Evolutionary conservation across 2,797 vertebrate species (phyloP).

Genomic region (Enteromius fasciolatus): DNA sequence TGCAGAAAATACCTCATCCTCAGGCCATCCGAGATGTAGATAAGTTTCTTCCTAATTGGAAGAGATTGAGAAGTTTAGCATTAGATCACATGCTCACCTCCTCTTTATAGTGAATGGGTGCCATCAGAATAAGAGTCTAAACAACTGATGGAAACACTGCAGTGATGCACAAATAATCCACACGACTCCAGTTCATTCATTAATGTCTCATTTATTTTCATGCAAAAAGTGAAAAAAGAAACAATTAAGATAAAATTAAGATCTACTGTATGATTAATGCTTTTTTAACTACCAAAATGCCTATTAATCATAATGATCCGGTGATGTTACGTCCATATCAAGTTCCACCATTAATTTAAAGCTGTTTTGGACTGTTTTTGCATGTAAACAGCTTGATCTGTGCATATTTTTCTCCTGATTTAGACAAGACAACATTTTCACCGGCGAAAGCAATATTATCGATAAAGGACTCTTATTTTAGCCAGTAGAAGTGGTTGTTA

Average conservation of each 20-base stretch:
- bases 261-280: not conserved
- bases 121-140: not conserved
- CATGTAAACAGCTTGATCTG: not conserved
- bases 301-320: not conserved
- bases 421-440: not conserved
- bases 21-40: not conserved
- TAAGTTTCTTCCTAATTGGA: not conserved
- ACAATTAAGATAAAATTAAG: no score
- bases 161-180: not conserved
- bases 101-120: not conserved
- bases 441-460: not conserved
- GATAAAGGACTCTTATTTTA: not conserved
- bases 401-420: not conserved
- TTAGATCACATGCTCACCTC: not conserved
- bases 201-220: not conserved
- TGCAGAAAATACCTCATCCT: not conserved
- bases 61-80: not conserved
- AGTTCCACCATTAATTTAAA: not conserved
- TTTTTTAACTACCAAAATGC: not conserved
- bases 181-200: not conserved
- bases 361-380: not conserved
- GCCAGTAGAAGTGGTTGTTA: not conserved
- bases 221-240: not conserved
- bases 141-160: not conserved
- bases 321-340: not conserved